Conservation (phyloP, 2,113 vertebrate species). For the Sula dactylatra region DNA sequence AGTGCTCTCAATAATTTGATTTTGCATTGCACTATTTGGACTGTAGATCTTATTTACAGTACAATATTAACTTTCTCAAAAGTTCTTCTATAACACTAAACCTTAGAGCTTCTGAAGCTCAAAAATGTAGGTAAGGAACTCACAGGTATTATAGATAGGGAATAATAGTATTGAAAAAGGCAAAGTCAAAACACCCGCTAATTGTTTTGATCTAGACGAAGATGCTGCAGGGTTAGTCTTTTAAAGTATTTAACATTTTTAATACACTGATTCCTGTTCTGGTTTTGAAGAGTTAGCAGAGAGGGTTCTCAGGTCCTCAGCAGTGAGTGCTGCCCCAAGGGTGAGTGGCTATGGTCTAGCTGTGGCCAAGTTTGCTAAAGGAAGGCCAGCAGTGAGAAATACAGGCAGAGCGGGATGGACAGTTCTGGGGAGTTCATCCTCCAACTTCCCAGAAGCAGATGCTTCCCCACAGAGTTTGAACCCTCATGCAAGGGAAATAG, state of each 20-base stretch:
- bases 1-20: not conserved
- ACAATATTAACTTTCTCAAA: not conserved
- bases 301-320: not conserved
- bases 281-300: not conserved
- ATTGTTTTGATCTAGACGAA: not conserved
- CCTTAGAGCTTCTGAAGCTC: not conserved
- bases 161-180: not conserved
- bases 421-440: not conserved
- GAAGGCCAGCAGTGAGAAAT: not conserved
- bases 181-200: not conserved
- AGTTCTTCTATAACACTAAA: not conserved
- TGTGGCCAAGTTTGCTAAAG: not conserved
- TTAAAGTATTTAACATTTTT: not conserved
- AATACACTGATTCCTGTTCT: not conserved
- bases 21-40: not conserved
- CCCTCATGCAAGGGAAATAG: not conserved
- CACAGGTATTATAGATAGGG: not conserved
- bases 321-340: not conserved
- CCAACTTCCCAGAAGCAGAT: not conserved
- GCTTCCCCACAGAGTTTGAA: not conserved
- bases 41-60: not conserved
- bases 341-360: not conserved
- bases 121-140: not conserved
- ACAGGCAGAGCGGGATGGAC: not conserved
- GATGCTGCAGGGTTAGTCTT: not conserved